A percentile compares a stretch with the other conserved stretches of the same genome.
Evolutionary conservation across 2,888 invertebrate genomes (phyloP).

Genomic region (Isotomurus palustris): DNA sequence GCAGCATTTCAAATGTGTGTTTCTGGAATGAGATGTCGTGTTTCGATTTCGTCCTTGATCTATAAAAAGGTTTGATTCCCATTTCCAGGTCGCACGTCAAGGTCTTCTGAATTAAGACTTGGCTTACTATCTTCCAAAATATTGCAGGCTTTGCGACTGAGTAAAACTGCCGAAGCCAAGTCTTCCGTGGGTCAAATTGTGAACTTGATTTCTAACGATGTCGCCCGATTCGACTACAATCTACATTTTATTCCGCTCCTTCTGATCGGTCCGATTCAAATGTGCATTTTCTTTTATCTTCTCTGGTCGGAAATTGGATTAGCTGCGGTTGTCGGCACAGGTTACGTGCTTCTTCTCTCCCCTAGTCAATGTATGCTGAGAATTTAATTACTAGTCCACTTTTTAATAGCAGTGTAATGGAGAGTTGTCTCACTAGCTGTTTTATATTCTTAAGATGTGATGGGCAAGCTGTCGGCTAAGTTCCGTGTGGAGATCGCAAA

Average conservation of each 20-base stretch:
- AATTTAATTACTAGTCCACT: background rate
- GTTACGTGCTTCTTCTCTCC: conserved; percentile 69
- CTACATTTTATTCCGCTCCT: conserved; percentile 83
- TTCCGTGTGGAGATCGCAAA: conserved; percentile 20
- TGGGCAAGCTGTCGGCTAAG: conserved; percentile 22
- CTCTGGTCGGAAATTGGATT: conserved; percentile 66
- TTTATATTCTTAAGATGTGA: background rate
- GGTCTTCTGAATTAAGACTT: no score
- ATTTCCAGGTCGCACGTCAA: no score
- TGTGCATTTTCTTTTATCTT: conserved; percentile 71
- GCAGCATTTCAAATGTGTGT: conserved; percentile 79
- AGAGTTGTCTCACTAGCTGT: background rate
- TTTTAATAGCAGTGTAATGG: background rate
- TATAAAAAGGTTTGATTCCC: conserved; percentile 76
- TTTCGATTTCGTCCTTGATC: conserved; percentile 75
- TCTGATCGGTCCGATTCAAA: conserved; percentile 83
- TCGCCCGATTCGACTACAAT: conserved; percentile 87
- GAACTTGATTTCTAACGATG: conserved; percentile 92
- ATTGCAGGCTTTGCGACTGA: conserved; percentile 65
- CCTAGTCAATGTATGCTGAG: conserved; percentile 68
- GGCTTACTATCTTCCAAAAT: no score
- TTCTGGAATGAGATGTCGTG: conserved; percentile 76
- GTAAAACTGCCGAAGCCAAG: conserved; percentile 74
- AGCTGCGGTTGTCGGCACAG: conserved; percentile 69
- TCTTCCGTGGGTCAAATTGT: conserved; percentile 89